A percentile compares a stretch with the other conserved stretches of the same genome.
These are phyloP conservation scores for Eupithecia tripunctaria DNA, from an alignment of 2,888 invertebrate species.

Conservation along the genomic window DNA sequence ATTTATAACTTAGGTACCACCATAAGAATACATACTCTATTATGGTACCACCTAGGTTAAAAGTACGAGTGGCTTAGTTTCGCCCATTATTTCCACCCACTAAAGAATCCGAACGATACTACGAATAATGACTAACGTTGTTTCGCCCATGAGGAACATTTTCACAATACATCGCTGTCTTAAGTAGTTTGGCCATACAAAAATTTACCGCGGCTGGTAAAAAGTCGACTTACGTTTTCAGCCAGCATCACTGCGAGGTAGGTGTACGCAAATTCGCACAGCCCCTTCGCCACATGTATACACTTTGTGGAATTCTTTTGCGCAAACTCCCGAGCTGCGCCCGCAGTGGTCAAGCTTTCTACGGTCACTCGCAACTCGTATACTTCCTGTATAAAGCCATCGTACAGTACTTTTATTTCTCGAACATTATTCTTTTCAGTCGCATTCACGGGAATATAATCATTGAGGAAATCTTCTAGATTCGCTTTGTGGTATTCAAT, in stretches of 20 bases:
- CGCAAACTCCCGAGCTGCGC: constrained; percentile 55
- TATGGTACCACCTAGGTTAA: too few relatives aligned
- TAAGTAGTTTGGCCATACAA: too few relatives aligned
- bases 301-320: constrained; percentile 44
- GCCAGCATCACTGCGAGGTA: constrained; percentile 58
- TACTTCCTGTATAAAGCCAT: constrained; percentile 48
- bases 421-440: constrained; percentile 49
- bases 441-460: constrained; percentile 53
- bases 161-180: too few relatives aligned
- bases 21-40: too few relatives aligned
- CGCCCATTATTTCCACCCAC: too few relatives aligned
- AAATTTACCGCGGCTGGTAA: not conserved
- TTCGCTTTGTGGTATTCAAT: constrained; percentile 50
- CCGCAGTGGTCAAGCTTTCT: constrained; percentile 53
- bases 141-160: too few relatives aligned
- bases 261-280: constrained; percentile 57
- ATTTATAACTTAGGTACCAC: too few relatives aligned
- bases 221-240: constrained; percentile 52
- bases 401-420: constrained; percentile 50
- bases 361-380: constrained; percentile 46
- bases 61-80: too few relatives aligned
- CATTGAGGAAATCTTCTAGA: constrained; percentile 55
- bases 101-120: too few relatives aligned
- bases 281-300: constrained; percentile 48
- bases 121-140: too few relatives aligned